Conservation (phyloP, 2,888 invertebrate genomes). For the Patella caerulea region DNA sequence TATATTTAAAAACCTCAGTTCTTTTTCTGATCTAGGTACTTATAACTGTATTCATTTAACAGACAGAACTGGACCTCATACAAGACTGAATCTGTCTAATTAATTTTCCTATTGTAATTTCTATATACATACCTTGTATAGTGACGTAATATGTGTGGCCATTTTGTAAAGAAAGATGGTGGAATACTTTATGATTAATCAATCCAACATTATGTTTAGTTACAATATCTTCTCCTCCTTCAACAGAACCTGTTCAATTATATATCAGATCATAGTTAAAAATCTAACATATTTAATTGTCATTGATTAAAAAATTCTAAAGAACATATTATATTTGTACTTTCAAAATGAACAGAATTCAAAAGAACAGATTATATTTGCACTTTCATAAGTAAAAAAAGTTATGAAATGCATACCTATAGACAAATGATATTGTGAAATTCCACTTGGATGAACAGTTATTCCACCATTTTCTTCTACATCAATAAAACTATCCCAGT, state of each 20-base stretch:
- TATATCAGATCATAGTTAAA: background rate
- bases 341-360: no score
- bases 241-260: slow-evolving; percentile 36
- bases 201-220: slow-evolving; percentile 44
- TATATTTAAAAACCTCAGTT: background rate
- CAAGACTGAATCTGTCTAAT: background rate
- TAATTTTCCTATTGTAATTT: background rate
- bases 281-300: background rate
- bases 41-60: background rate
- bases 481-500: slow-evolving; percentile 18
- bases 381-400: background rate
- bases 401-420: slow-evolving; percentile 4
- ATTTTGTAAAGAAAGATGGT: slow-evolving; percentile 40
- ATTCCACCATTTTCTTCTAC: slow-evolving; percentile 11
- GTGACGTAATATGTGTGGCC: slow-evolving; percentile 49
- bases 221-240: slow-evolving; percentile 43
- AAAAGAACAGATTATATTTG: no score
- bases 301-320: no score
- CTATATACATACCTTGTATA: slow-evolving; percentile 39
- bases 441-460: slow-evolving; percentile 16
- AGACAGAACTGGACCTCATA: background rate
- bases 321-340: no score
- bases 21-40: background rate
- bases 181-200: slow-evolving; percentile 44
- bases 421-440: slow-evolving; percentile 16